Evolutionary conservation across 2,888 invertebrate genomes (phyloP).

Genomic region (Hesperia comma): DNA sequence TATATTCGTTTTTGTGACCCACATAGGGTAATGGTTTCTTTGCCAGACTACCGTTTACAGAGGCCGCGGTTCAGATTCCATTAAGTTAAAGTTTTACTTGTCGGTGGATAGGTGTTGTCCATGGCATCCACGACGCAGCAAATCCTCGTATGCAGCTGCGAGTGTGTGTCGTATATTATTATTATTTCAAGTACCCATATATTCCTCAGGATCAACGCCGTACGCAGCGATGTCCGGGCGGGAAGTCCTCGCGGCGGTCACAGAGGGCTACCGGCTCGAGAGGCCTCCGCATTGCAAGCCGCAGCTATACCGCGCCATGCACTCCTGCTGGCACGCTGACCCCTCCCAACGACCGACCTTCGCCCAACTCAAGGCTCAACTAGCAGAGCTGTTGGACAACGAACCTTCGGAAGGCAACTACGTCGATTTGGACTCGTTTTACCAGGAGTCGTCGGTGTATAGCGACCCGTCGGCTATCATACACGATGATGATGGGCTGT

Average conservation of each 20-base stretch:
- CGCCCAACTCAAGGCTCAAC: slow-evolving; percentile 82
- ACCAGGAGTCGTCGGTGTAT: slow-evolving; percentile 85
- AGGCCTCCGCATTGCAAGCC: slow-evolving; percentile 91
- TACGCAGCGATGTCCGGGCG: slow-evolving; percentile 93
- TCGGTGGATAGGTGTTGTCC: too few relatives aligned
- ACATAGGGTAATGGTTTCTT: too few relatives aligned
- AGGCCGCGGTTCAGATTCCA: too few relatives aligned
- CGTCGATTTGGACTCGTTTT: slow-evolving; percentile 87
- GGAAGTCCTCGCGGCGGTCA: slow-evolving; percentile 91
- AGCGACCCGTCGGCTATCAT: slow-evolving; percentile 81
- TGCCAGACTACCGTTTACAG: too few relatives aligned
- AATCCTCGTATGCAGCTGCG: too few relatives aligned
- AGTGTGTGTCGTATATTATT: too few relatives aligned
- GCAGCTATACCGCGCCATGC: slow-evolving; percentile 77
- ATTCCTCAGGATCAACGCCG: slow-evolving; percentile 89
- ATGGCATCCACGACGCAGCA: too few relatives aligned
- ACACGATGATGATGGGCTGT: slow-evolving; percentile 77
- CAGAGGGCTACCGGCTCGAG: slow-evolving; percentile 90
- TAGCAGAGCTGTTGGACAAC: slow-evolving; percentile 85
- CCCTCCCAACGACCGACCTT: slow-evolving; percentile 90
- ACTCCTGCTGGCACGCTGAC: slow-evolving; percentile 86
- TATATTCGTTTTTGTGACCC: too few relatives aligned
- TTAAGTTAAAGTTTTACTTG: too few relatives aligned
- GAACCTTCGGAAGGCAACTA: slow-evolving; percentile 86
- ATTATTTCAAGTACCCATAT: neutral